Evolutionary conservation across 2,113 vertebrate species (phyloP).

Genomic region (Phaetusa simplex): DNA sequence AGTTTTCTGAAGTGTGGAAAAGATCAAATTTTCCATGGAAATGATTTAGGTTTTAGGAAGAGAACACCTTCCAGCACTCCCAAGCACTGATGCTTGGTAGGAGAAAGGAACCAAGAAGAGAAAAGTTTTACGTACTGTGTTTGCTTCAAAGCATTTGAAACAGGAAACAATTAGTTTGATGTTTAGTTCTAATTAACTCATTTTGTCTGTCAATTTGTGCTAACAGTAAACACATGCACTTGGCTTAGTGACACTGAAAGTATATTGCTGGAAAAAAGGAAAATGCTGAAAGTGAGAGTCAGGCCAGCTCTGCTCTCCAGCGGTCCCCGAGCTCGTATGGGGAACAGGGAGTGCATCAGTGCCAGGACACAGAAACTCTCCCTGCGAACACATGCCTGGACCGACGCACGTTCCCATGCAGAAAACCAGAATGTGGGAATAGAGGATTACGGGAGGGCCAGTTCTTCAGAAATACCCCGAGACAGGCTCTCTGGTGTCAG

Average conservation of each 20-base stretch:
- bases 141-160: constrained; percentile 5
- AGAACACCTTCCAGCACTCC: neutral
- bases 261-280: neutral
- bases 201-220: neutral
- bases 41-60: neutral
- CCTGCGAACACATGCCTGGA: neutral
- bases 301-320: neutral
- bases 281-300: neutral
- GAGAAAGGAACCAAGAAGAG: neutral
- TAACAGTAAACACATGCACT: neutral
- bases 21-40: fast-evolving
- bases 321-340: fast-evolving
- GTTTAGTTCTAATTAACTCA: constrained; percentile 19
- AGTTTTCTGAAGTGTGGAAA: neutral
- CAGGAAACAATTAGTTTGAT: constrained; percentile 37
- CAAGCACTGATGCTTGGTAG: neutral
- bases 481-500: neutral
- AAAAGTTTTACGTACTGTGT: neutral
- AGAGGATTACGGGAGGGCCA: too few species aligned
- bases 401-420: fast-evolving
- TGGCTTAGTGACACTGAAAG: neutral
- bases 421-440: fast-evolving
- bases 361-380: neutral
- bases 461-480: neutral
- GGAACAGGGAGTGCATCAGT: fast-evolving